These are phyloP conservation scores for Phyllotreta cruciferae DNA, from an alignment of 2,888 invertebrate genomes.

Conservation along the genomic window DNA sequence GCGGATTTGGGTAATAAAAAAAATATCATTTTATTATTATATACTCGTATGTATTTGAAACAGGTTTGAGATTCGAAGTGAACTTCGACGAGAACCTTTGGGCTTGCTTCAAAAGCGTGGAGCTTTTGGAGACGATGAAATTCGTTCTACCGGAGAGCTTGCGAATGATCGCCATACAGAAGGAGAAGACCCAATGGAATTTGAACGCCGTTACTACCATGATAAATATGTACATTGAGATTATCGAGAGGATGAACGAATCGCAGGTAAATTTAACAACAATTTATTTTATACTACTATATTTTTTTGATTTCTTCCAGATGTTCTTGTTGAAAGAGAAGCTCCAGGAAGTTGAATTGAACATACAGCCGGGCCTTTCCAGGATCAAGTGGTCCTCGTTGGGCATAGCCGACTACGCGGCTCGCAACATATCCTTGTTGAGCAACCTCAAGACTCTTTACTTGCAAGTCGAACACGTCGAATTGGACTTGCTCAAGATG, in stretches of 20 bases:
- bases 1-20: conserved; percentile 66
- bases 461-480: conserved; percentile 73
- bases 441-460: conserved; percentile 71
- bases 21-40: too few species aligned
- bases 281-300: too few species aligned
- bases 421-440: conserved; percentile 64
- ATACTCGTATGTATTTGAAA: too few species aligned
- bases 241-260: conserved; percentile 69
- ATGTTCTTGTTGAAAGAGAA: conserved; percentile 73
- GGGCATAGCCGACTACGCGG: conserved; percentile 77
- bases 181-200: conserved; percentile 70
- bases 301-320: conserved; percentile 51
- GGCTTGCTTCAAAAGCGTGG: conserved; percentile 74
- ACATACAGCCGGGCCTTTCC: conserved; percentile 80
- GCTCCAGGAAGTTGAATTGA: conserved; percentile 74
- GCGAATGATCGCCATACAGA: conserved; percentile 68
- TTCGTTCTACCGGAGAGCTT: conserved; percentile 64
- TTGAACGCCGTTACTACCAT: conserved; percentile 68
- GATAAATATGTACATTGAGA: conserved; percentile 70
- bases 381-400: conserved; percentile 88
- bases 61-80: conserved; percentile 69
- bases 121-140: conserved; percentile 76
- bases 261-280: conserved; percentile 74
- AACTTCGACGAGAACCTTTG: conserved; percentile 74
- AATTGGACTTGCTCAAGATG: conserved; percentile 67